A percentile compares a stretch with the other conserved stretches of the same genome.
phyloP scores from a whole-genome alignment of 2,888 invertebrate genomes.

The Halictus ligatus region DNA sequence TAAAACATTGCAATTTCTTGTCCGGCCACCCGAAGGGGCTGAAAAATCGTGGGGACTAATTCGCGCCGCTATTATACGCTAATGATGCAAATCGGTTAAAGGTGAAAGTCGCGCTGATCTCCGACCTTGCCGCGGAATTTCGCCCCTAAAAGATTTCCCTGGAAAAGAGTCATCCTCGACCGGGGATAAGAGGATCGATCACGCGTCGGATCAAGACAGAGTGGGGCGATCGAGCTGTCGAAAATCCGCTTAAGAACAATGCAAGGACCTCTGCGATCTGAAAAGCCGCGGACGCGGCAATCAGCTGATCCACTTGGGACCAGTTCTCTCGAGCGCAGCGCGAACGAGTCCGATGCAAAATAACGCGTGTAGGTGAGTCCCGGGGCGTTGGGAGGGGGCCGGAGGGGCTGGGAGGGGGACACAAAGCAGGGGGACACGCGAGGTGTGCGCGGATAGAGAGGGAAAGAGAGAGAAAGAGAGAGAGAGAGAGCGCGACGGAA shows the following conservation, averaged over 20 bases:
- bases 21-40: too few relatives aligned
- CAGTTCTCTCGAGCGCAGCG: conserved; percentile 42
- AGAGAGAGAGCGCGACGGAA: not conserved
- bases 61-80: too few relatives aligned
- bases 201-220: not conserved
- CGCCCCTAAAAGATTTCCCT: not conserved
- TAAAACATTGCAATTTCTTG: too few relatives aligned
- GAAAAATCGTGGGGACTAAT: too few relatives aligned
- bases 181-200: not conserved
- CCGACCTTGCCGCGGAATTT: too few relatives aligned
- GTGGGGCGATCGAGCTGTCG: not conserved
- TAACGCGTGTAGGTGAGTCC: conserved; percentile 70
- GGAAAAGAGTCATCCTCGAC: not conserved
- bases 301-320: conserved; percentile 60
- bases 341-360: conserved; percentile 53
- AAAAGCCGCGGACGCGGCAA: conserved; percentile 29
- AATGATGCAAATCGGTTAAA: too few relatives aligned
- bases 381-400: conserved; percentile 10
- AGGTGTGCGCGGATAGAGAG: not conserved
- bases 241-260: conserved; percentile 48
- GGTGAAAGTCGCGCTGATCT: too few relatives aligned
- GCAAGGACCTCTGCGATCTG: conserved; percentile 23
- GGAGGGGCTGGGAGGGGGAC: not conserved
- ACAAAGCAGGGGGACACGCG: conserved; percentile 2
- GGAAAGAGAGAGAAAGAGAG: not conserved